These are phyloP conservation scores for Hemibagrus guttatus DNA, from an alignment of 2,797 vertebrate species.

Conservation along the genomic window DNA sequence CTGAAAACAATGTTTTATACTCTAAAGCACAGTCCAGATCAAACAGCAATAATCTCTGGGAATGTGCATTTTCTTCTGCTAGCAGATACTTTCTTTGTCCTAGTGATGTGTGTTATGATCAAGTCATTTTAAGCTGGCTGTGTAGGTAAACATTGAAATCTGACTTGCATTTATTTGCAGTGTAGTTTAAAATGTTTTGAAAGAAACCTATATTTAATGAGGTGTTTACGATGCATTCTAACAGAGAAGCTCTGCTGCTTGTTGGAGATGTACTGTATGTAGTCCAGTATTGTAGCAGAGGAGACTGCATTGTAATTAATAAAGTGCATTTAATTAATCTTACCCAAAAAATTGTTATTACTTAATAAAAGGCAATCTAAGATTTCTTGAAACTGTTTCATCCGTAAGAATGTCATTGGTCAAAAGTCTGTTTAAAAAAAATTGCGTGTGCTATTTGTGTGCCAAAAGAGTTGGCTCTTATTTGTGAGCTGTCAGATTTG, in stretches of 20 bases:
- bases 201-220: neutral
- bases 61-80: neutral
- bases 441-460: neutral
- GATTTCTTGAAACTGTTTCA: neutral
- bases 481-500: neutral
- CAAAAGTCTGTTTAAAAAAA: neutral
- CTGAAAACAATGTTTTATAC: too few species aligned
- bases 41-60: neutral
- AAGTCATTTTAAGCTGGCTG: neutral
- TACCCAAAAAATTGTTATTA: neutral
- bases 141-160: neutral
- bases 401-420: neutral
- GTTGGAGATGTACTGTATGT: neutral
- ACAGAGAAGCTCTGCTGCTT: neutral
- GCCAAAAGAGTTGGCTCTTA: neutral
- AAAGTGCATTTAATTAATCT: neutral
- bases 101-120: neutral
- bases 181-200: neutral
- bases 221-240: neutral
- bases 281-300: too few species aligned
- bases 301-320: neutral
- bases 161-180: neutral
- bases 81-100: neutral
- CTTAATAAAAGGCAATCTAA: neutral
- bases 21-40: too few species aligned